These are phyloP conservation scores for Phania funesta DNA, from an alignment of 2,888 invertebrate genomes.

Conservation along the genomic window DNA sequence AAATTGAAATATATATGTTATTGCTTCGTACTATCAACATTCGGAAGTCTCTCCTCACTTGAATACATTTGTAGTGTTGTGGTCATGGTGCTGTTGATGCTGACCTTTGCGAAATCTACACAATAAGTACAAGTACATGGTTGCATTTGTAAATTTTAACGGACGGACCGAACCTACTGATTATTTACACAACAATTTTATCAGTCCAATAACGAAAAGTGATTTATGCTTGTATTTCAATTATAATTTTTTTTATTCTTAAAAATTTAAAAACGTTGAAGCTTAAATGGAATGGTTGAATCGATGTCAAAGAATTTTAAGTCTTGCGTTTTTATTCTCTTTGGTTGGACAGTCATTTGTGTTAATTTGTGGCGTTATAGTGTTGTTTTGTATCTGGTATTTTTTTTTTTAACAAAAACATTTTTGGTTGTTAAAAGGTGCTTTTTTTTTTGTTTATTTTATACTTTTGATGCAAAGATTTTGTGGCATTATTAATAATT, in stretches of 20 bases:
- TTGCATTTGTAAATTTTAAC: slow-evolving; percentile 28
- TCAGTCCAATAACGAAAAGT: slow-evolving; percentile 56
- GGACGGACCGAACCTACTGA: neutral
- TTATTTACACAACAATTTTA: slow-evolving; percentile 65
- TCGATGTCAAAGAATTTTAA: slow-evolving; percentile 53
- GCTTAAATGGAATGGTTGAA: slow-evolving; percentile 25
- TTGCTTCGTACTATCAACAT: neutral
- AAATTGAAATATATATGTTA: slow-evolving; percentile 1
- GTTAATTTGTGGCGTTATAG: slow-evolving; percentile 56
- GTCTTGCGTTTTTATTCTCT: slow-evolving; percentile 40
- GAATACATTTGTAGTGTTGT: too few species aligned
- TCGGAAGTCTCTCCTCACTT: neutral
- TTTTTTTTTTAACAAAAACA: neutral
- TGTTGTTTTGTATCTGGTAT: slow-evolving; percentile 4
- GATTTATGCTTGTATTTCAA: slow-evolving; percentile 48
- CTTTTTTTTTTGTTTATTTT: neutral
- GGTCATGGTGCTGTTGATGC: neutral
- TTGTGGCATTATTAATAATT: slow-evolving; percentile 11
- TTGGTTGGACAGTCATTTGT: slow-evolving; percentile 53
- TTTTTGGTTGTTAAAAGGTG: slow-evolving; percentile 13
- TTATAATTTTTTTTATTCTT: slow-evolving; percentile 18
- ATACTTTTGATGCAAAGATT: neutral
- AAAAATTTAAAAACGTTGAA: slow-evolving; percentile 26
- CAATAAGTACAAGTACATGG: slow-evolving; percentile 3
- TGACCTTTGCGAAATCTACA: slow-evolving; percentile 63